Conservation (phyloP, 2,797 vertebrate genomes). For the Hydrophis major region DNA sequence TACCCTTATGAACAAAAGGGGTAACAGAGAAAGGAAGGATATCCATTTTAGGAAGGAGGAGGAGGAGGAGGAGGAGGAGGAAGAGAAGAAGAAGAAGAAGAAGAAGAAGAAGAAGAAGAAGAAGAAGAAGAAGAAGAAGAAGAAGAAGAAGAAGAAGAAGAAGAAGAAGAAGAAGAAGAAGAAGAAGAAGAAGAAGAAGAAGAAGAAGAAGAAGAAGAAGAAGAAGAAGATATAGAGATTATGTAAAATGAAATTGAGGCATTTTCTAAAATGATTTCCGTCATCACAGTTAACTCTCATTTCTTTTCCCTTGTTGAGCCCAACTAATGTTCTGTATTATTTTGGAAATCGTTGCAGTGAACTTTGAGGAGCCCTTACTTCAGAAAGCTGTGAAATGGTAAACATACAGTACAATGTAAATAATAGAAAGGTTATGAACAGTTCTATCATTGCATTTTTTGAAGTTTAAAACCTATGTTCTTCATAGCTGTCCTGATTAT, state of each 20-base stretch:
- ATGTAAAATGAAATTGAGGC: not conserved
- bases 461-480: not conserved
- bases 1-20: not conserved
- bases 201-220: too few species aligned
- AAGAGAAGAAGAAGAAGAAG: too few species aligned
- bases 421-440: not conserved
- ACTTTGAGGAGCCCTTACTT: not conserved
- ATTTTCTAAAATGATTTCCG: not conserved
- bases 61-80: not conserved
- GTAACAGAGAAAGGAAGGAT: not conserved
- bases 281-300: slow-evolving; percentile 47
- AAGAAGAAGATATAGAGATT: not conserved
- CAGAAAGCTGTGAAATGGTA: not conserved
- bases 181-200: too few species aligned
- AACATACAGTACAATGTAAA: not conserved
- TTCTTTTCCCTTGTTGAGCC: slow-evolving; percentile 37
- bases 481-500: not conserved
- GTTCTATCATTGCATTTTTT: not conserved
- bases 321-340: not conserved
- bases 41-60: not conserved
- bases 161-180: too few species aligned
- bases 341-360: slow-evolving; percentile 22
- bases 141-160: too few species aligned
- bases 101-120: too few species aligned
- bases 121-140: too few species aligned